Base-by-base conservation (phyloP, 2,888 invertebrate species). In the Arge pagana region DNA sequence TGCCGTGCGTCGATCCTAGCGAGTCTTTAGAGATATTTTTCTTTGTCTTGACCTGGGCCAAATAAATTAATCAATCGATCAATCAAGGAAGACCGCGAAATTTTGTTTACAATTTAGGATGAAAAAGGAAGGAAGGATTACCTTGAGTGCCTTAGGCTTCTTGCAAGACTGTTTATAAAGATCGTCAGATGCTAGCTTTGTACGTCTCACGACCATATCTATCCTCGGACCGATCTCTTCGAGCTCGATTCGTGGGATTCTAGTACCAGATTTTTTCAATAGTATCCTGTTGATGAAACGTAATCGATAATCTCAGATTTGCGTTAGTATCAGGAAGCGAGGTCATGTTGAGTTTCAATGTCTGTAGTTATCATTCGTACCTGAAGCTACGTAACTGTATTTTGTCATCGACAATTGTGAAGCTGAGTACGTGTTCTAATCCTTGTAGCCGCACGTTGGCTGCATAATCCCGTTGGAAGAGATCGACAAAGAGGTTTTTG, bases 161-260 rank as follows among this genome's bases (percentile, higher is more conserved):
- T 83, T 89, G 70, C 89, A 88, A 0, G 94, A 86, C 67, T 87
- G 83, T 68, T 91, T 93, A 78, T 87, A 90, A 10, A 97, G 80
- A 75, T 95, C 93, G 60, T 91, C 90, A 0, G 94, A 90, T 0
- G 96, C 96, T 48, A 98, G 80, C 77, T 90, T 92, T 1, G 87
- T 89, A 61, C 99, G 84, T 59, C 96, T 83, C 10, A 97, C 76
- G 52, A 84, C 83, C 61, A 99, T 88, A 76, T 97, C 93, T 60
- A 94, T 83, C 16, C 90, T 87, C 15, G 99, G 99, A 16, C 99
- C 96, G 68, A 96, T 94, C 81, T 95, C 94, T 74, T 88, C 87
- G 42, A 99, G 79, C 79, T 98, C 97, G 59, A 96, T 87, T 60
- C 95, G 84, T 0, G 98, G 98, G 43, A 87, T 89, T 65, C 86